Evolutionary conservation across 2,888 invertebrate genomes (phyloP).

Genomic region (Sphaerophoria rueppellii): DNA sequence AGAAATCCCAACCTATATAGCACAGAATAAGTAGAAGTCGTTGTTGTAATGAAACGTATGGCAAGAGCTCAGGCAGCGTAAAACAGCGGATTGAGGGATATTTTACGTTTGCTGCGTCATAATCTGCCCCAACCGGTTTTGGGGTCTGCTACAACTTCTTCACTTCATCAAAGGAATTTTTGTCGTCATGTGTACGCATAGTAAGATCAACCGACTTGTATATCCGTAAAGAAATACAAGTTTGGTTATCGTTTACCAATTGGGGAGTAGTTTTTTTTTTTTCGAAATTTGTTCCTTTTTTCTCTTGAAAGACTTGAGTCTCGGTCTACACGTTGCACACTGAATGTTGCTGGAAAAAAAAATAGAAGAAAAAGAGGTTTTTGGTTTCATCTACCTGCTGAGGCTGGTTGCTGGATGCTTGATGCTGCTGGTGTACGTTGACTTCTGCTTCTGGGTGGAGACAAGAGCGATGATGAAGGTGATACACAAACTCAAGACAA

Average conservation of each 20-base stretch:
- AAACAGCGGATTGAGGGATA: slow-evolving; percentile 63
- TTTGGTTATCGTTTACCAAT: slow-evolving; percentile 37
- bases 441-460: slow-evolving; percentile 68
- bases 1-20: slow-evolving; percentile 63
- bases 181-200: slow-evolving; percentile 55
- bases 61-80: slow-evolving; percentile 34
- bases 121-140: slow-evolving; percentile 65
- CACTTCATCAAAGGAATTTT: slow-evolving; percentile 68
- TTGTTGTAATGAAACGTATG: slow-evolving; percentile 12
- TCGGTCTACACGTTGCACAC: slow-evolving; percentile 45
- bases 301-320: background rate
- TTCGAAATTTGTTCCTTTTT: slow-evolving; percentile 28
- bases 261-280: slow-evolving; percentile 61
- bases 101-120: slow-evolving; percentile 73
- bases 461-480: slow-evolving; percentile 55
- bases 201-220: slow-evolving; percentile 10
- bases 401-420: no score
- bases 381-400: slow-evolving; percentile 64
- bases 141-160: slow-evolving; percentile 35
- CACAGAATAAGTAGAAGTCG: slow-evolving; percentile 29
- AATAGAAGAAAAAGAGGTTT: slow-evolving; percentile 23
- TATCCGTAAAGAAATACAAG: slow-evolving; percentile 26
- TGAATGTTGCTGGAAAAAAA: slow-evolving; percentile 13
- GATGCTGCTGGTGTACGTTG: slow-evolving; percentile 66
- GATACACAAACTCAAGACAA: slow-evolving; percentile 40